Evolutionary conservation across 2,888 invertebrate genomes (phyloP).

Genomic region (Opisthograptis luteolata): DNA sequence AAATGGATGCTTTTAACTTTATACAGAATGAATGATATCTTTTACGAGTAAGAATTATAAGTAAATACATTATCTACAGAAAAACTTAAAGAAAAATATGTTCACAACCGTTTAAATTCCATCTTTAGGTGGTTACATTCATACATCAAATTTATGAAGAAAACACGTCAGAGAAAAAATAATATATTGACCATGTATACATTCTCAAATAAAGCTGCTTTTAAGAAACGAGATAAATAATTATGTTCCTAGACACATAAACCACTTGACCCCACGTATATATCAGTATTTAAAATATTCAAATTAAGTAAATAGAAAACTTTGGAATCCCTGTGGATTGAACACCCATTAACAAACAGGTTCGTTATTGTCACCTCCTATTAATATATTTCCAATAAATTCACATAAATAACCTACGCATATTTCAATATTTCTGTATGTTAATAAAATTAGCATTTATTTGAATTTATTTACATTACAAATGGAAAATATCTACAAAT

Average conservation of each 20-base stretch:
- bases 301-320: constrained; percentile 35
- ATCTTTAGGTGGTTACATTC: constrained; percentile 1
- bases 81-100: background rate
- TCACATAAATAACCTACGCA: constrained; percentile 34
- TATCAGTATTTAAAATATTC: constrained; percentile 33
- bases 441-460: constrained; percentile 36
- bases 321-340: constrained; percentile 30
- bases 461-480: constrained; percentile 32
- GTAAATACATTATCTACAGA: background rate
- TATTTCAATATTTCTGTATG: constrained; percentile 36
- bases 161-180: constrained; percentile 6
- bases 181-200: background rate
- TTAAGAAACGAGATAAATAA: constrained; percentile 23
- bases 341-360: constrained; percentile 37
- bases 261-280: constrained; percentile 34
- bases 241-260: constrained; percentile 23
- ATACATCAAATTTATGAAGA: constrained; percentile 8
- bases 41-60: no score
- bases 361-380: constrained; percentile 38
- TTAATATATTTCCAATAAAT: constrained; percentile 38
- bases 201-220: constrained; percentile 18
- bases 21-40: no score
- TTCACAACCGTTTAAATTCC: constrained; percentile 5
- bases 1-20: no score
- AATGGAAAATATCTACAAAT: constrained; percentile 24